Evolutionary conservation across 2,113 vertebrate species (phyloP).

Genomic region (Pluvianellus socialis): DNA sequence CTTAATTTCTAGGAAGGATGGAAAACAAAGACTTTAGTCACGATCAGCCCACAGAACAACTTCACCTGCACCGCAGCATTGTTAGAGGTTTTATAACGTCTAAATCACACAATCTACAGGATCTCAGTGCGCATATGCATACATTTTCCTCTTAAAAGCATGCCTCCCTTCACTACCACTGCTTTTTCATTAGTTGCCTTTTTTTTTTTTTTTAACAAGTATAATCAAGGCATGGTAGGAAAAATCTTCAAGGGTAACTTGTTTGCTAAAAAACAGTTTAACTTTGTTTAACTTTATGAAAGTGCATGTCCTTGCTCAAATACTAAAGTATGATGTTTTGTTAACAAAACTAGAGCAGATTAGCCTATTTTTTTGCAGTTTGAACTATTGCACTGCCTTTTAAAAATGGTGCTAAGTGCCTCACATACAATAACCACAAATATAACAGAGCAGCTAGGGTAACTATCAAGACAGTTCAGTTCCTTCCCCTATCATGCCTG

Average conservation of each 20-base stretch:
- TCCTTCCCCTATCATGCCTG: background rate
- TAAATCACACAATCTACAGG: background rate
- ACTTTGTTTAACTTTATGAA: background rate
- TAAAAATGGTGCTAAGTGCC: background rate
- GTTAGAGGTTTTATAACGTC: background rate
- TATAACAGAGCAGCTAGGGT: background rate
- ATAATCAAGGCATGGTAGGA: background rate
- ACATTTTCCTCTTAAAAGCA: background rate
- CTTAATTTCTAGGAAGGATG: conserved; percentile 86
- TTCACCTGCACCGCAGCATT: background rate
- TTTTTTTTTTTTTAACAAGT: background rate
- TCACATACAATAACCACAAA: rapidly evolving
- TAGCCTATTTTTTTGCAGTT: background rate
- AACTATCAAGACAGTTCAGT: background rate
- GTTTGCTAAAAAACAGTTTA: background rate
- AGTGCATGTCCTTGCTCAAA: background rate
- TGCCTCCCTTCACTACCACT: background rate
- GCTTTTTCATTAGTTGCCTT: background rate
- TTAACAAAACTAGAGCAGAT: background rate
- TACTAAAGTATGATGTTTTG: background rate
- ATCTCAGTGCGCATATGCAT: background rate
- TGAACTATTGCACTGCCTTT: background rate
- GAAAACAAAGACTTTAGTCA: conserved; percentile 44
- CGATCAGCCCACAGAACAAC: background rate
- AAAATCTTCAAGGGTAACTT: background rate